Evolutionary conservation across 2,888 invertebrate species (phyloP).

Genomic region (Chironomus riparius): DNA sequence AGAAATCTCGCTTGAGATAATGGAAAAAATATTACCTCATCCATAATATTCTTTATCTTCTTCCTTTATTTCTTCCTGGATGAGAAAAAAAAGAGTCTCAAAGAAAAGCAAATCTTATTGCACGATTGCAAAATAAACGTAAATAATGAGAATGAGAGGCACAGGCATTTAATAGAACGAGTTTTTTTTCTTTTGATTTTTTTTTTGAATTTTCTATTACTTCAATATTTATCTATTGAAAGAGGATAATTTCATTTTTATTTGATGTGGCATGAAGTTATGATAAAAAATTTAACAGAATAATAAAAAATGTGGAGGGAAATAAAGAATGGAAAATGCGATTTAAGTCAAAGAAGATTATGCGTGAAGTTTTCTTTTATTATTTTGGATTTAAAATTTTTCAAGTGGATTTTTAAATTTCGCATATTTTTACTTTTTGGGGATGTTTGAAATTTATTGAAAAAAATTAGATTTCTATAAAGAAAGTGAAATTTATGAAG

Average conservation of each 20-base stretch:
- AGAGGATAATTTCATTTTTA: constrained; percentile 17
- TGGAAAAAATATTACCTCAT: constrained; percentile 1
- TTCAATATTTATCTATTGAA: neutral
- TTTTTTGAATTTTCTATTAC: no score
- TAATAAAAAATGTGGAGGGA: neutral
- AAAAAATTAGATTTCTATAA: no score
- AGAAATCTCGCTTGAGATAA: neutral
- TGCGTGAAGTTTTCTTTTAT: no score
- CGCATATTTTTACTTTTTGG: no score
- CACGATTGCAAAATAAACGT: constrained; percentile 21
- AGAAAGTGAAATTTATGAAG: no score
- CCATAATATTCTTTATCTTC: neutral
- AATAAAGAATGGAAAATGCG: neutral
- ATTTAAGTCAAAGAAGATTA: neutral
- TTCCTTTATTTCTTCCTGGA: neutral
- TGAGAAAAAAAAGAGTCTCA: neutral
- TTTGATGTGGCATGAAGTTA: constrained; percentile 19
- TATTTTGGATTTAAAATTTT: no score
- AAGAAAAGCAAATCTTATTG: neutral
- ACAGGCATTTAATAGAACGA: neutral
- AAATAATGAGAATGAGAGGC: constrained; percentile 10
- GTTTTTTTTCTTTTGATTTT: neutral
- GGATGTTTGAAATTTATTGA: no score
- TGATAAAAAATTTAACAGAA: neutral
- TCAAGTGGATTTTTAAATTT: no score